phyloP scores from a whole-genome alignment of 2,113 vertebrate species.

The Corythornis madagascariensis region DNA sequence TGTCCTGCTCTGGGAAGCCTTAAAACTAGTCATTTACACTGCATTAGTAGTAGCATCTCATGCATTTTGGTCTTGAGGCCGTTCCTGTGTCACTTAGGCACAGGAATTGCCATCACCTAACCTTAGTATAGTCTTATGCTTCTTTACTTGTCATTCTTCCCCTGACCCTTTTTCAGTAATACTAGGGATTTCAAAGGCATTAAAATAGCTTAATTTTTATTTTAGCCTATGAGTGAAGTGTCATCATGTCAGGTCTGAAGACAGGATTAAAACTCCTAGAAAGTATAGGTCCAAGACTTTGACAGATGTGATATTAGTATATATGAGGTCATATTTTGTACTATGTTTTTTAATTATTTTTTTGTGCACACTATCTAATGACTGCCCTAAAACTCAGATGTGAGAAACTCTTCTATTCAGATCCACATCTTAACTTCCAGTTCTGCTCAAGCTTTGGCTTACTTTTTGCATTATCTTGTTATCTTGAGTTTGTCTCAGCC shows the following conservation, averaged over 20 bases:
- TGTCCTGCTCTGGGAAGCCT: background rate
- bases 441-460: slow-evolving; percentile 14
- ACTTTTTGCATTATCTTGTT: slow-evolving; percentile 18
- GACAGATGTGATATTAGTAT: background rate
- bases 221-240: background rate
- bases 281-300: background rate
- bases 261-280: background rate
- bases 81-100: background rate
- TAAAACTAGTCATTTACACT: background rate
- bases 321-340: background rate
- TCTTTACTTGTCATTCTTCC: background rate
- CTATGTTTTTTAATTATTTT: background rate
- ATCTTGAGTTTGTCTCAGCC: slow-evolving; percentile 48
- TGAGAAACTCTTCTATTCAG: background rate
- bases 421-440: background rate
- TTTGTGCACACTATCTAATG: background rate
- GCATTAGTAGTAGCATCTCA: background rate
- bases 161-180: background rate
- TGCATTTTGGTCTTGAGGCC: background rate
- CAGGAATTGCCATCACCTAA: background rate
- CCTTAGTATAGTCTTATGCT: background rate
- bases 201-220: background rate
- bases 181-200: background rate
- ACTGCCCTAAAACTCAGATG: background rate
- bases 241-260: background rate